phyloP scores from a whole-genome alignment of 2,797 vertebrate genomes.

The Sebastes dallii region DNA sequence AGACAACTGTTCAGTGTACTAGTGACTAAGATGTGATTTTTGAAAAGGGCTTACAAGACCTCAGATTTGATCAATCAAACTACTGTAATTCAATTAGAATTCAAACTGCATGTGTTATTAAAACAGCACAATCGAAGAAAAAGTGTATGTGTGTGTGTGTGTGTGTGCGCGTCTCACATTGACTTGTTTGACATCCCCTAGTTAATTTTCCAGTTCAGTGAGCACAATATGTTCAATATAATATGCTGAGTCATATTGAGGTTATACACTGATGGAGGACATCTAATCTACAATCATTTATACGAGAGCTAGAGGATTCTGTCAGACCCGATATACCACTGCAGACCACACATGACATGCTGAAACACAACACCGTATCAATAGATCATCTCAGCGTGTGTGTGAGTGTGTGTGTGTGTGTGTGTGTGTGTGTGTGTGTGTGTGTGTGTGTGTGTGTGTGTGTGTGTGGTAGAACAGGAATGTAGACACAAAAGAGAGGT shows the following conservation, averaged over 20 bases:
- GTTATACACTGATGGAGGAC: neutral
- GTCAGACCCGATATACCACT: too few species aligned
- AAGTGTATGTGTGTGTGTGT: neutral
- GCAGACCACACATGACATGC: neutral
- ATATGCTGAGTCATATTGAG: neutral
- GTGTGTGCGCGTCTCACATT: neutral
- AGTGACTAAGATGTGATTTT: neutral
- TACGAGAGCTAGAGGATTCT: too few species aligned
- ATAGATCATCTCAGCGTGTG: neutral
- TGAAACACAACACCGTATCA: neutral
- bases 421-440: neutral
- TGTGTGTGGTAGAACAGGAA: conserved; percentile 8
- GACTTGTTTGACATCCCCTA: neutral
- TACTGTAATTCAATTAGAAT: neutral
- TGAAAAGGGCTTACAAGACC: neutral
- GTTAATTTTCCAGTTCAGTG: neutral
- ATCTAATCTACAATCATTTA: neutral
- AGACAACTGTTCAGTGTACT: neutral
- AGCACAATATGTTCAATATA: neutral
- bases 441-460: neutral
- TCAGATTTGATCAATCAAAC: neutral
- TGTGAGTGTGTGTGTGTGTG: neutral
- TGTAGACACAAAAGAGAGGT: conserved; percentile 35
- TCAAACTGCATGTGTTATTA: neutral
- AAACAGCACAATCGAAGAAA: neutral